Evolutionary conservation across 2,113 vertebrate genomes (phyloP).

Genomic region (Pterocles burchelli): DNA sequence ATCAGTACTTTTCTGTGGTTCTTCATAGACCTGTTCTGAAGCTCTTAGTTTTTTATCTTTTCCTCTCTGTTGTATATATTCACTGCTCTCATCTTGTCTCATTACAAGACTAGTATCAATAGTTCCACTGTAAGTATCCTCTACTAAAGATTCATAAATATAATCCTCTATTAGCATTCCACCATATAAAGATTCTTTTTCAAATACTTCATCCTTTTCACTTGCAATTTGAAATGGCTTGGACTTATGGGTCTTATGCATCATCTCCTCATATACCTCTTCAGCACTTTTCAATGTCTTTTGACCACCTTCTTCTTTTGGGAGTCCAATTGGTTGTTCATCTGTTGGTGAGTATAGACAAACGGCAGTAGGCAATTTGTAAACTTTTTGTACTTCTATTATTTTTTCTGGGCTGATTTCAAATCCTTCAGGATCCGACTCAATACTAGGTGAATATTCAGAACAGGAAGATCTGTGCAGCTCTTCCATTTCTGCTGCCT

Average conservation of each 20-base stretch:
- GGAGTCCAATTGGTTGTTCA: constrained; percentile 51
- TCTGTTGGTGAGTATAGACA: constrained; percentile 87
- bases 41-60: constrained; percentile 81
- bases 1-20: constrained; percentile 84
- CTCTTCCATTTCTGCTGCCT: constrained; percentile 85
- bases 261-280: constrained; percentile 92
- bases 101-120: constrained; percentile 67
- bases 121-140: constrained; percentile 81
- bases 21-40: constrained; percentile 87
- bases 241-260: constrained; percentile 86
- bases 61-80: constrained; percentile 72
- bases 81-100: constrained; percentile 74
- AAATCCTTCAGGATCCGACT: constrained; percentile 92
- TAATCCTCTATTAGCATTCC: constrained; percentile 98
- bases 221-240: constrained; percentile 80
- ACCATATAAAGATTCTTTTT: constrained; percentile 94
- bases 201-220: constrained; percentile 86
- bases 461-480: constrained; percentile 86
- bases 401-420: constrained; percentile 92
- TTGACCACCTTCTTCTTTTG: constrained; percentile 68
- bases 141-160: constrained; percentile 94
- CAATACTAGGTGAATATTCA: constrained; percentile 90
- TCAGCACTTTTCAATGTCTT: constrained; percentile 88
- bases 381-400: constrained; percentile 91
- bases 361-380: constrained; percentile 86